Evolutionary conservation across 1,140 invertebrate species (phyloP), one percentile per base, ranked within the genome.

Genomic region (Diachasma alloeum): DNA sequence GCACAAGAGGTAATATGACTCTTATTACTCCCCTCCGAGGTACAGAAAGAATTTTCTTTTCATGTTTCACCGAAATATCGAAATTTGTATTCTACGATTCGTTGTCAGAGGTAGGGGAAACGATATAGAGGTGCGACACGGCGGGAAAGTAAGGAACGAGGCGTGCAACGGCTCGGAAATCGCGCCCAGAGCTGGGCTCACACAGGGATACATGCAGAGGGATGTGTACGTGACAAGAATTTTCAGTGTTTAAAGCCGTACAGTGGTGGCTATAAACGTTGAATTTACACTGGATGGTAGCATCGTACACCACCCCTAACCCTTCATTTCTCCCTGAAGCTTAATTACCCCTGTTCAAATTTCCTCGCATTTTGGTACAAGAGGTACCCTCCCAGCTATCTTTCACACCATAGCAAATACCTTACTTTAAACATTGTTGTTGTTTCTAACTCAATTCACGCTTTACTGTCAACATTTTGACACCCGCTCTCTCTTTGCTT

Each of bases 131-230:
- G 53, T 46, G 53, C 46, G 42, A 59, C 66, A 68, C 56, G 66
- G 19, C 37, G 67, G 48, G 63, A 71, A 66, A 42, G 66, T 72
- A 78, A 78, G 73, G 59, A 78, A 78, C 73, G 77, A 75, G 39
- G 53, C 77, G 77, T 78, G 72, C 72, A 78, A 78, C 37, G 77
- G 77, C 77, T 78, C 77, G 72, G 77, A 78, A 78, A 78, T 78
- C 42, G 73, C 56, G 22, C 31, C 70, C 73, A 53, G 77, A 75
- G 75, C 74, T 78, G 42, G 72, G 73, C 73, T 53, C 15, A 75
- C 77, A 74, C 77, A 17, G 39, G 26, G 66, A 37, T 37, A 36
- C 66, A 68, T 68, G 36, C 26, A 68, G 31, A 68, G 48, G 75
- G 39, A 59, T 59, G 67, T 46, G 39, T 75, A 78, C 78, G 78